phyloP scores from a whole-genome alignment of 2,113 vertebrate genomes.

The Esox niger region DNA sequence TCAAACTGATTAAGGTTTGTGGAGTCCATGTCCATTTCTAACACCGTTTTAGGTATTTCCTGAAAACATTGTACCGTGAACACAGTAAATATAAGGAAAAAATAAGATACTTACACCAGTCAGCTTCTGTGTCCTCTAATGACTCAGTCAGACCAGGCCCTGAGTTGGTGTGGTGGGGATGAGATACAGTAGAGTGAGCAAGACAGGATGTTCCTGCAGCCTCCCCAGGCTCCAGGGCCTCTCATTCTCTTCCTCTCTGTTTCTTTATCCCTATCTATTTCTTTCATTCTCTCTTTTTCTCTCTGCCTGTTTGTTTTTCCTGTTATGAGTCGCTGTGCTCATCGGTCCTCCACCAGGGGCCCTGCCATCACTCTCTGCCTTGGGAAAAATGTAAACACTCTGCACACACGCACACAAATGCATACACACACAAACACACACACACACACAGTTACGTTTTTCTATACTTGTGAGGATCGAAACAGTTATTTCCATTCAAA shows the following conservation, averaged over 20 bases:
- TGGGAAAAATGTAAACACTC: conserved; percentile 64
- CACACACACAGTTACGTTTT: conserved; percentile 5
- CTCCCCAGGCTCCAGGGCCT: conserved; percentile 22
- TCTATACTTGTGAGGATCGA: too few relatives aligned
- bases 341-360: conserved; percentile 3
- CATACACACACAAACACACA: conserved; percentile 11
- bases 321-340: conserved; percentile 33
- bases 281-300: neutral
- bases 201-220: conserved; percentile 58
- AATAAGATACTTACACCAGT: too few relatives aligned
- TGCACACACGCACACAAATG: neutral
- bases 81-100: too few relatives aligned
- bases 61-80: too few relatives aligned
- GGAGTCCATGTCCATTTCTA: too few relatives aligned
- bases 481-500: too few relatives aligned
- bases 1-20: too few relatives aligned
- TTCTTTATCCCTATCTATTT: conserved; percentile 1
- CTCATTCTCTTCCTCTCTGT: conserved; percentile 7
- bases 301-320: conserved; percentile 68
- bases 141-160: too few relatives aligned
- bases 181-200: conserved; percentile 31
- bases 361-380: conserved; percentile 34
- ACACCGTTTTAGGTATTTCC: too few relatives aligned
- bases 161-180: conserved; percentile 7
- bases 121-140: too few relatives aligned